These are phyloP conservation scores for Neuroterus valhalla DNA, from an alignment of 1,140 invertebrate species.

Conservation along the genomic window DNA sequence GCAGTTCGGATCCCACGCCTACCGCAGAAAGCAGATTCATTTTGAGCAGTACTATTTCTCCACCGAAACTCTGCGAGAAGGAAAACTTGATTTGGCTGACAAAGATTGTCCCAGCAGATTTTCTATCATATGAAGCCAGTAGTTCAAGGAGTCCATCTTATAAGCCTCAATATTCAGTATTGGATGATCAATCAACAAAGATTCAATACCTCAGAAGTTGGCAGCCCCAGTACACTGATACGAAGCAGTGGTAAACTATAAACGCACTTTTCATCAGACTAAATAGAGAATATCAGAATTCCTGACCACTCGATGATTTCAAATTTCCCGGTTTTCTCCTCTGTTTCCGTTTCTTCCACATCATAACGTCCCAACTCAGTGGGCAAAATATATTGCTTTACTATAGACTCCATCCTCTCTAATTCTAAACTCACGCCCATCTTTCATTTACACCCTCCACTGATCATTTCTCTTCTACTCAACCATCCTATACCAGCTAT, in stretches of 20 bases:
- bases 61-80: constrained; percentile 73
- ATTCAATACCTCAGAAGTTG: constrained; percentile 72
- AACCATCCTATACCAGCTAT: no score
- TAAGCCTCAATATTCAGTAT: constrained; percentile 73
- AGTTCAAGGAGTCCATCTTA: constrained; percentile 72
- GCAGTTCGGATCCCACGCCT: not conserved
- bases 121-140: constrained; percentile 78
- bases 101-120: constrained; percentile 56
- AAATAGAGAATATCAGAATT: no score
- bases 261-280: no score
- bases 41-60: constrained; percentile 72
- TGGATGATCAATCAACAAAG: constrained; percentile 67
- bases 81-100: constrained; percentile 65
- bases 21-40: constrained; percentile 44
- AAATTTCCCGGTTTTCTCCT: no score
- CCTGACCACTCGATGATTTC: no score
- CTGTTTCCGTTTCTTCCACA: no score
- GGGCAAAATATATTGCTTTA: no score
- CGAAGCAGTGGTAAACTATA: constrained; percentile 46
- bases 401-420: no score
- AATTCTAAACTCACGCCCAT: no score
- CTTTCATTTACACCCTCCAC: no score
- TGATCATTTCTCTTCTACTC: no score
- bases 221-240: constrained; percentile 74
- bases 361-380: no score